Evolutionary conservation across 2,113 vertebrate species (phyloP).

Genomic region (Leuciscus idus): DNA sequence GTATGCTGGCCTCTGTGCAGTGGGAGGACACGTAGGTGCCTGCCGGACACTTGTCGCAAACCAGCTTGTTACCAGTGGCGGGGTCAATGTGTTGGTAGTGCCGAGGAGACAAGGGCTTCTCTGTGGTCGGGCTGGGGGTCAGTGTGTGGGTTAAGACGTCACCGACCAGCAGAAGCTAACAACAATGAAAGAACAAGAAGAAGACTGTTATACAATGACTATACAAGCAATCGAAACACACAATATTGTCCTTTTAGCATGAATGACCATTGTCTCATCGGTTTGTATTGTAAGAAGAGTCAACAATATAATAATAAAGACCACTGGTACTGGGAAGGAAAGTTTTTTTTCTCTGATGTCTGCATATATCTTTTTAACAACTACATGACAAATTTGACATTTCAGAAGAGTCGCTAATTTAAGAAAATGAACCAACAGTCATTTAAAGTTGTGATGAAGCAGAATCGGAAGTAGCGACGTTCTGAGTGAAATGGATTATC

Average conservation of each 20-base stretch:
- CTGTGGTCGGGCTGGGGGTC: slow-evolving; percentile 75
- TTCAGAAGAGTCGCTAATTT: background rate
- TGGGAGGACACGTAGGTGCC: slow-evolving; percentile 91
- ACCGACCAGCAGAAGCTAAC: slow-evolving; percentile 82
- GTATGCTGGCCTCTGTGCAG: slow-evolving; percentile 82
- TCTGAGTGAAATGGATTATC: background rate
- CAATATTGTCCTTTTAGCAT: slow-evolving; percentile 12
- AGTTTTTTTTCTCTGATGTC: background rate
- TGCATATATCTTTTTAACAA: background rate
- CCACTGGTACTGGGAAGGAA: background rate
- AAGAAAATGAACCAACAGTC: background rate
- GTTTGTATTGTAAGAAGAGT: slow-evolving; percentile 3
- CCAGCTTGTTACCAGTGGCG: slow-evolving; percentile 80
- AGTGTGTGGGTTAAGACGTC: slow-evolving; percentile 72
- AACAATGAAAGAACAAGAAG: slow-evolving; percentile 79
- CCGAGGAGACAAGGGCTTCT: slow-evolving; percentile 74
- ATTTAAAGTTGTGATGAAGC: background rate
- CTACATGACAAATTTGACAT: background rate
- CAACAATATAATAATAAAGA: background rate
- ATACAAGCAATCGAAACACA: background rate
- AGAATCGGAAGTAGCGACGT: background rate
- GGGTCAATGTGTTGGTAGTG: slow-evolving; percentile 85
- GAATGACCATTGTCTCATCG: background rate
- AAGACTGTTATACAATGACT: background rate
- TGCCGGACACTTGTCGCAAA: slow-evolving; percentile 95